phyloP scores from a whole-genome alignment of 1,140 invertebrate genomes.

The Mizuhopecten yessoensis region DNA sequence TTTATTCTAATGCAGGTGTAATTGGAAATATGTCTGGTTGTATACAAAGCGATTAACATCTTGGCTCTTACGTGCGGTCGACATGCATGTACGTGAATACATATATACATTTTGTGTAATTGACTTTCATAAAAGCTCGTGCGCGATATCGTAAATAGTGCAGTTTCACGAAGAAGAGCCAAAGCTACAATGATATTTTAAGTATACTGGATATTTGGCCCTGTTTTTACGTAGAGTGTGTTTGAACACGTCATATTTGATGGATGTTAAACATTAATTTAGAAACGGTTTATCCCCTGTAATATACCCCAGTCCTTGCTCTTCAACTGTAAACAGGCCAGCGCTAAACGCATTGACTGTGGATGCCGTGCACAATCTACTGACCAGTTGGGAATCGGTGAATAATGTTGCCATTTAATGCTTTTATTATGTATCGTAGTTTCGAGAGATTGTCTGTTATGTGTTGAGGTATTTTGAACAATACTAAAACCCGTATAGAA shows the following conservation, averaged over 20 bases:
- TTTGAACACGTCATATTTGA: constrained; percentile 35
- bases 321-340: background rate
- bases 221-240: background rate
- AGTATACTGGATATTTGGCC: background rate
- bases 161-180: background rate
- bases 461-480: too few relatives aligned
- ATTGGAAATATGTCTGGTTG: background rate
- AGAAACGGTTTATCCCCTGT: background rate
- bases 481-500: too few relatives aligned
- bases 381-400: background rate
- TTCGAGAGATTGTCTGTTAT: too few relatives aligned
- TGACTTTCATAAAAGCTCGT: constrained; percentile 1
- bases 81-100: background rate
- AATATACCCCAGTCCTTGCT: background rate
- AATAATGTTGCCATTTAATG: background rate
- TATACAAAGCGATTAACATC: background rate
- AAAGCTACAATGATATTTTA: background rate
- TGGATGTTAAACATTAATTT: background rate
- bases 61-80: background rate
- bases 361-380: background rate
- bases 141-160: background rate
- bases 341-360: background rate
- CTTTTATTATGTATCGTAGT: background rate
- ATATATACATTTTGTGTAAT: constrained; percentile 40
- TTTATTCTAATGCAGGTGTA: background rate